Conservation (phyloP, 2,888 invertebrate genomes). For the Cephus sareptanus region DNA sequence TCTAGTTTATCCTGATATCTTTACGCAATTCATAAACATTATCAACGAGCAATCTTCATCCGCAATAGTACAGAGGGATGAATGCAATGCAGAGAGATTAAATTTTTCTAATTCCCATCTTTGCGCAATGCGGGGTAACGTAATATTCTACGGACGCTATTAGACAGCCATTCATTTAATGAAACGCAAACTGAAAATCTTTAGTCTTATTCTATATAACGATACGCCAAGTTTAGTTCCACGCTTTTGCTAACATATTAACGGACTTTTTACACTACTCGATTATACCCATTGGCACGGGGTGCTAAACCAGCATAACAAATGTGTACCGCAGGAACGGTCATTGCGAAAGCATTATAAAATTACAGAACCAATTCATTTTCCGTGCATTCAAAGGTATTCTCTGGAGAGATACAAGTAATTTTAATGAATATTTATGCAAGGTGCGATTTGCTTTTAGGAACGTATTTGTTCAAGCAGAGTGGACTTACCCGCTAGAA, state of each 20-base stretch:
- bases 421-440: background rate
- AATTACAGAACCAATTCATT: background rate
- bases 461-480: slow-evolving; percentile 14
- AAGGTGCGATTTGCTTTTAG: background rate
- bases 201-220: background rate
- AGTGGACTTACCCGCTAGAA: slow-evolving; percentile 66
- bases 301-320: background rate
- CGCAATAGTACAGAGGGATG: background rate
- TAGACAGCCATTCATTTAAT: background rate
- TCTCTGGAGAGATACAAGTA: background rate
- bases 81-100: background rate
- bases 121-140: slow-evolving; percentile 27
- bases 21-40: background rate
- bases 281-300: background rate
- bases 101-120: background rate
- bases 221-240: background rate
- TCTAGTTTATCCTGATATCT: background rate
- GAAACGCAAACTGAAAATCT: background rate
- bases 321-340: background rate
- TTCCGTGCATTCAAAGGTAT: background rate
- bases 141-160: background rate
- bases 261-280: background rate
- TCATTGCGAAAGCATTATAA: background rate
- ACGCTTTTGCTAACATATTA: background rate
- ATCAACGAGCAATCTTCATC: background rate